These are phyloP conservation scores for Stegostoma tigrinum DNA, from an alignment of 2,113 vertebrate genomes.

Conservation along the genomic window DNA sequence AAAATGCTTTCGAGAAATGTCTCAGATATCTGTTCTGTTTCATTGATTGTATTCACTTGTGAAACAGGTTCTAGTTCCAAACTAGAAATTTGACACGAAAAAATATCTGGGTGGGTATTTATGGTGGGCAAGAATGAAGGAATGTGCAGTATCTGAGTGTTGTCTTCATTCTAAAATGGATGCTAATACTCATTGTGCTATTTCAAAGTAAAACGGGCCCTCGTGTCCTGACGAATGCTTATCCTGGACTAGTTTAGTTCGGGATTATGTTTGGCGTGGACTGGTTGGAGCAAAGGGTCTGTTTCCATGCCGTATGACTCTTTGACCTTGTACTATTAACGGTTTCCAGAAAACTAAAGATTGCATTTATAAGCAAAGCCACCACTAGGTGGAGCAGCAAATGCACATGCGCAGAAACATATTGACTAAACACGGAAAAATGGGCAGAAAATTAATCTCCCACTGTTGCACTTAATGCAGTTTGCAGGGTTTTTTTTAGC, in stretches of 20 bases:
- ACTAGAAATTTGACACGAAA: not conserved
- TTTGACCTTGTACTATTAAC: not conserved
- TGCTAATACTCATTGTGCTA: not conserved
- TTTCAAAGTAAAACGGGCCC: not conserved
- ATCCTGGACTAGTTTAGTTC: not conserved
- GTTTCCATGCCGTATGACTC: too few species aligned
- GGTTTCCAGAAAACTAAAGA: not conserved
- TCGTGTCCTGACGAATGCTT: not conserved
- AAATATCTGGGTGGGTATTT: not conserved
- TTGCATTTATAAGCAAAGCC: too few species aligned
- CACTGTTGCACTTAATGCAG: too few species aligned
- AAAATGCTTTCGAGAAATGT: not conserved
- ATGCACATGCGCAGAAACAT: too few species aligned
- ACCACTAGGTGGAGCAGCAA: too few species aligned
- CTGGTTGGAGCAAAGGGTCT: too few species aligned
- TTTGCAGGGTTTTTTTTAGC: too few species aligned
- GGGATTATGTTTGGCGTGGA: too few species aligned
- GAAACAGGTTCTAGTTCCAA: not conserved
- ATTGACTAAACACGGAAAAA: too few species aligned
- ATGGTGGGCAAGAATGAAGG: not conserved
- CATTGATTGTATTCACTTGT: not conserved
- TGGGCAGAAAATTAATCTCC: too few species aligned
- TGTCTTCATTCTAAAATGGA: not conserved
- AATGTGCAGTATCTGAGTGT: not conserved
- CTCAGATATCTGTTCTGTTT: not conserved